phyloP scores from a whole-genome alignment of 1,140 invertebrate species.

The Rhagoletis pomonella region DNA sequence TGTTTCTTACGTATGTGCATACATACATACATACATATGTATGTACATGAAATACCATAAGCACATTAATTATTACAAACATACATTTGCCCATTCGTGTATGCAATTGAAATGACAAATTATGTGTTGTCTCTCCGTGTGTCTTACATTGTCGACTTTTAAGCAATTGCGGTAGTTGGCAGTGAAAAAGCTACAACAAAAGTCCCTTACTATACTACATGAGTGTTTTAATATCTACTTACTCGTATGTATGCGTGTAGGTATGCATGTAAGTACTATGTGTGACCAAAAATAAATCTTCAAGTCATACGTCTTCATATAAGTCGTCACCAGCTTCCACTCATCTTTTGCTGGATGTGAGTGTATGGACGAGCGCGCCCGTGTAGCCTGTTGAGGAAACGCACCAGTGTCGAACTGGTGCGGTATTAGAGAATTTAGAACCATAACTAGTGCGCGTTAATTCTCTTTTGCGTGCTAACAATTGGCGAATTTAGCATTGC shows the following conservation, averaged over 20 bases:
- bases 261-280: neutral
- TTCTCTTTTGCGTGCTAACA: too few relatives aligned
- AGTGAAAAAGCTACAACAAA: conserved; percentile 45
- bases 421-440: too few relatives aligned
- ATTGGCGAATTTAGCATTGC: too few relatives aligned
- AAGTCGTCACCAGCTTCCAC: conserved; percentile 6
- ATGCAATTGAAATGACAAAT: conserved; percentile 50
- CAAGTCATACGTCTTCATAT: conserved; percentile 10
- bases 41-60: neutral
- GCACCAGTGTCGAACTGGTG: too few relatives aligned
- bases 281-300: conserved; percentile 40
- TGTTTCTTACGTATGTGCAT: neutral
- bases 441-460: too few relatives aligned
- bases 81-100: conserved; percentile 20
- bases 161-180: conserved; percentile 19
- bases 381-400: neutral
- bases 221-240: neutral
- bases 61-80: neutral
- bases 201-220: neutral
- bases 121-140: conserved; percentile 7
- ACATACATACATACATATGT: neutral
- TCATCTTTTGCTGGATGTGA: neutral
- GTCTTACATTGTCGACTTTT: conserved; percentile 19
- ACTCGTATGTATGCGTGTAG: neutral
- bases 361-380: neutral